Percentiles rank a stretch among this genome's conserved stretches.
phyloP scores from a whole-genome alignment of 1,140 invertebrate genomes.

The Polypedilum pembai region DNA sequence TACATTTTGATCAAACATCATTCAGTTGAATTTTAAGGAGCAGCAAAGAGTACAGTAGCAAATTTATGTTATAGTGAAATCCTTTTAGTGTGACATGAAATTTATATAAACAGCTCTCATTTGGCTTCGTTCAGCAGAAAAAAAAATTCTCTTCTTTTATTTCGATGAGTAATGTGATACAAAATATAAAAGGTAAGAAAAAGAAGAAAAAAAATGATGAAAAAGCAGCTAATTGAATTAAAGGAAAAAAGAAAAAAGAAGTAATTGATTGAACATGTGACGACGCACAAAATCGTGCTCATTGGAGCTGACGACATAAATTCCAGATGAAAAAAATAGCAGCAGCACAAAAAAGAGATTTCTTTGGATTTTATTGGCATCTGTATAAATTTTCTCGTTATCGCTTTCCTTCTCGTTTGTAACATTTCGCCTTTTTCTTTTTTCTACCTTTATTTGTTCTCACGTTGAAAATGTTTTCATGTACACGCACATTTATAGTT shows the following conservation, averaged over 20 bases:
- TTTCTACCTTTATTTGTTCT: neutral
- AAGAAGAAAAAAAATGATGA: neutral
- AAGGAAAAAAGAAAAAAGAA: neutral
- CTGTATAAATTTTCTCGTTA: neutral
- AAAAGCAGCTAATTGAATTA: slow-evolving; percentile 22
- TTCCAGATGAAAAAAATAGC: neutral
- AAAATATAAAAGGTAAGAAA: neutral
- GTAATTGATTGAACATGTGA: slow-evolving; percentile 28
- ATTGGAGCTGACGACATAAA: slow-evolving; percentile 10
- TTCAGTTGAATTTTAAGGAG: no score
- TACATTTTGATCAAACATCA: no score
- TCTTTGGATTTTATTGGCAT: neutral
- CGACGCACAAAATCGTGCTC: neutral
- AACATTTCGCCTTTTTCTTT: neutral
- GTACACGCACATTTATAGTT: no score
- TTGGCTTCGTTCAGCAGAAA: no score
- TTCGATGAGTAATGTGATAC: neutral
- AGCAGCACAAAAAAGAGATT: neutral
- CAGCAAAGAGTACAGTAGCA: no score
- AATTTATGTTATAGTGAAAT: no score
- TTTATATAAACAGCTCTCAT: no score
- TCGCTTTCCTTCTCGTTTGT: neutral
- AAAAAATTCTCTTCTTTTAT: no score
- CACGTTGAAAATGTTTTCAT: neutral
- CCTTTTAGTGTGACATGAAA: no score